These are phyloP conservation scores for Bombus picipes DNA, from an alignment of 1,140 invertebrate genomes.

Conservation along the genomic window DNA sequence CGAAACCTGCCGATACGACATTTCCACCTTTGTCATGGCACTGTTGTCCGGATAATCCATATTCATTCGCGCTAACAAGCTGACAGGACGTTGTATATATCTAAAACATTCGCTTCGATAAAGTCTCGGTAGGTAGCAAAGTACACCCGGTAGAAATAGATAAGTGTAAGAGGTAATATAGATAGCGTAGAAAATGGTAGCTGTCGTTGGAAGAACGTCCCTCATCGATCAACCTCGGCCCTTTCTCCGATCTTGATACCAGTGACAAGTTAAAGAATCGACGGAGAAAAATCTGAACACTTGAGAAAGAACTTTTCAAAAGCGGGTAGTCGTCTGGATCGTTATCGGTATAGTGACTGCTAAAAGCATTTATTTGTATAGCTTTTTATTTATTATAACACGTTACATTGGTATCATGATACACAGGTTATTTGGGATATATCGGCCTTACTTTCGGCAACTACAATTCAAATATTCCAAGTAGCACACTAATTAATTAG, in stretches of 20 bases:
- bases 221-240: constrained; percentile 2
- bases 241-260: background rate
- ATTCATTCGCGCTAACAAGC: constrained; percentile 29
- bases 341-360: too few species aligned
- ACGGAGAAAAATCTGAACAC: background rate
- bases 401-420: too few species aligned
- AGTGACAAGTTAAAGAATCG: background rate
- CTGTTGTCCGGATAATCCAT: constrained; percentile 17
- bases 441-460: too few species aligned
- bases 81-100: background rate
- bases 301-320: background rate
- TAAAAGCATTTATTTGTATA: too few species aligned
- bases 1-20: background rate
- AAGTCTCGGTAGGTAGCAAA: background rate
- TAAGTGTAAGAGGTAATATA: background rate
- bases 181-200: background rate
- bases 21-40: constrained; percentile 9
- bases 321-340: background rate
- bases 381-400: too few species aligned
- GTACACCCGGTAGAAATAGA: background rate
- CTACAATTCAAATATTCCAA: too few species aligned
- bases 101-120: too few species aligned
- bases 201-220: background rate
- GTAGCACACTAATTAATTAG: too few species aligned
- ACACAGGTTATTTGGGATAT: too few species aligned